Evolutionary conservation across 1,140 invertebrate species (phyloP).

Genomic region (Macrobrachium rosenbergii): DNA sequence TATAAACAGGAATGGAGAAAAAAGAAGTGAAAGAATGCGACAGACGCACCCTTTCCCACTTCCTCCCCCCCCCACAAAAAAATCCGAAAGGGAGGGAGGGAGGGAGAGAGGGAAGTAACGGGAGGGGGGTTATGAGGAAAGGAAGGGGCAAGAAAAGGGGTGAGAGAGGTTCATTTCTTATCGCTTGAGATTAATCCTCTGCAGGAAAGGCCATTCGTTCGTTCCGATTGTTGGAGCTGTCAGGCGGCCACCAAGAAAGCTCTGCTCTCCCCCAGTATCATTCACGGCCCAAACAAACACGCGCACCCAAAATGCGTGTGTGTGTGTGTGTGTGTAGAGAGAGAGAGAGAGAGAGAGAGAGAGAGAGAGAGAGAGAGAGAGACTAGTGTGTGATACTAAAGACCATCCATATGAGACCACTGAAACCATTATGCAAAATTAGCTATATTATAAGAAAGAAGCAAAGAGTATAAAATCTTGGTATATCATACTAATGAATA

Average conservation of each 20-base stretch:
- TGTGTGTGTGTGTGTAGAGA: not conserved
- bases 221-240: conserved; percentile 55
- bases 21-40: too few relatives aligned
- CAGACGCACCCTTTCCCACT: too few relatives aligned
- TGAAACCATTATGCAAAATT: too few relatives aligned
- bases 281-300: not conserved
- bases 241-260: not conserved
- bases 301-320: not conserved
- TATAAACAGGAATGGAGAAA: too few relatives aligned
- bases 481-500: too few relatives aligned
- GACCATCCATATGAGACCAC: not conserved
- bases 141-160: not conserved
- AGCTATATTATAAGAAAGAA: too few relatives aligned
- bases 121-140: too few relatives aligned
- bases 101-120: not conserved
- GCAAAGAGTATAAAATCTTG: too few relatives aligned
- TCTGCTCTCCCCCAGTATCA: not conserved
- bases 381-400: too few relatives aligned
- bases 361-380: not conserved
- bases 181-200: conserved; percentile 19
- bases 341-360: not conserved
- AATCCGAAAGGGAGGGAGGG: not conserved
- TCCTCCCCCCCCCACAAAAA: too few relatives aligned
- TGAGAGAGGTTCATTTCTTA: conserved; percentile 34
- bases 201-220: conserved; percentile 44